Evolutionary conservation across 2,113 vertebrate genomes (phyloP).

Genomic region (Saguinus midas): DNA sequence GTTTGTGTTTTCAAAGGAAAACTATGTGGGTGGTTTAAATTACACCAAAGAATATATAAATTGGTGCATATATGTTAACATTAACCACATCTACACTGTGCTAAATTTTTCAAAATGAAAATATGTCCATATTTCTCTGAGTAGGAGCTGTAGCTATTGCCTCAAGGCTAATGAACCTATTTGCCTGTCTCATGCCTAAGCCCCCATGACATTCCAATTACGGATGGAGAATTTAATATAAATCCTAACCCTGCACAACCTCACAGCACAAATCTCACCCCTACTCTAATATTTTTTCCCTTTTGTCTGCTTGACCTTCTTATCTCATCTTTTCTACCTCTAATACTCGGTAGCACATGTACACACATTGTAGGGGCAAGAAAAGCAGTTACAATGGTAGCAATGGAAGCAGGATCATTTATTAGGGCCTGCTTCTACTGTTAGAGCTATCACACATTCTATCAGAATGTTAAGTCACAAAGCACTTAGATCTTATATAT

Average conservation of each 20-base stretch:
- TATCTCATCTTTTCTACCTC: background rate
- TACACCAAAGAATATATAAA: slow-evolving; percentile 75
- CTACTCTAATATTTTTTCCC: background rate
- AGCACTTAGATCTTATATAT: background rate
- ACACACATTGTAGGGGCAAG: background rate
- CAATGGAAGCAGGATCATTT: background rate
- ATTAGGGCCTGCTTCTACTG: background rate
- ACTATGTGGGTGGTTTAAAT: slow-evolving; percentile 68
- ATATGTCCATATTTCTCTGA: background rate
- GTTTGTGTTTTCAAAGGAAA: slow-evolving; percentile 73
- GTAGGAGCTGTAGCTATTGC: background rate
- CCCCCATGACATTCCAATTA: background rate
- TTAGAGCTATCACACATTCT: background rate
- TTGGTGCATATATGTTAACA: slow-evolving; percentile 37
- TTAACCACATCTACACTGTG: slow-evolving; percentile 23
- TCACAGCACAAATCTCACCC: background rate
- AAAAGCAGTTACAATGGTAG: background rate
- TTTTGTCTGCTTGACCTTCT: background rate
- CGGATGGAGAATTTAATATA: background rate
- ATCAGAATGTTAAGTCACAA: background rate
- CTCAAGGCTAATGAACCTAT: background rate
- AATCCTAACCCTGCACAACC: background rate
- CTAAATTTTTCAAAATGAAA: slow-evolving; percentile 37
- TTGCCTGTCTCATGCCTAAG: slow-evolving; percentile 4
- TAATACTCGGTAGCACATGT: background rate